Percentiles rank a stretch among this genome's conserved stretches.
Evolutionary conservation across 1,140 invertebrate species (phyloP).

Genomic region (Nebria ingens): DNA sequence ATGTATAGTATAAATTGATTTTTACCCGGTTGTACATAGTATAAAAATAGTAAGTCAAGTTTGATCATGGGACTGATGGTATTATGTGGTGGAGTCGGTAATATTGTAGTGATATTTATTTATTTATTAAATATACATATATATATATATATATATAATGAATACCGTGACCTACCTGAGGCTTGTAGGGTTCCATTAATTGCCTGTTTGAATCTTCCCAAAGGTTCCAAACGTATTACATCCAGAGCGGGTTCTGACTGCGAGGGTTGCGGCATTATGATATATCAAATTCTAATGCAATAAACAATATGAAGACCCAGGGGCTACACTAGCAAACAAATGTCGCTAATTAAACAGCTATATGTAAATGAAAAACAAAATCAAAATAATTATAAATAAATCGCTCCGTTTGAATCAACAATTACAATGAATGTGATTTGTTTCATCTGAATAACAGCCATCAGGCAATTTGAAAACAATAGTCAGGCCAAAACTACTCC

Average conservation of each 20-base stretch:
- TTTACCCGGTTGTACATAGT: no score
- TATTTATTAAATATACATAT: no score
- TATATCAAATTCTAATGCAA: not conserved
- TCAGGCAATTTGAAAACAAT: not conserved
- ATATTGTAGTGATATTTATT: no score
- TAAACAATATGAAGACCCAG: conserved; percentile 1
- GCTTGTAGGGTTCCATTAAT: conserved; percentile 28
- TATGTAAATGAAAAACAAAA: not conserved
- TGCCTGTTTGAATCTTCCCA: conserved; percentile 30
- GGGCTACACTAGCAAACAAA: conserved; percentile 9
- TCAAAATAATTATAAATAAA: no score
- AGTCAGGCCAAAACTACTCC: not conserved
- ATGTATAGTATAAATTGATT: no score
- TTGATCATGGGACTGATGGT: no score
- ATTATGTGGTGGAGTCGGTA: no score
- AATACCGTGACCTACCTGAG: conserved; percentile 31
- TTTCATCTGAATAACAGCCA: not conserved
- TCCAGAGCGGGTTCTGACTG: conserved; percentile 15
- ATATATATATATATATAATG: no score
- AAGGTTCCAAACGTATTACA: conserved; percentile 28
- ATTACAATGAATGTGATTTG: conserved; percentile 4
- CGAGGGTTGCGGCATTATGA: conserved; percentile 13
- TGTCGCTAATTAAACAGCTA: conserved; percentile 8
- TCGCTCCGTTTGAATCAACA: not conserved
- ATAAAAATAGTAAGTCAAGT: no score